Conservation (phyloP, 2,888 invertebrate genomes). For the Nesidiocoris tenuis region DNA sequence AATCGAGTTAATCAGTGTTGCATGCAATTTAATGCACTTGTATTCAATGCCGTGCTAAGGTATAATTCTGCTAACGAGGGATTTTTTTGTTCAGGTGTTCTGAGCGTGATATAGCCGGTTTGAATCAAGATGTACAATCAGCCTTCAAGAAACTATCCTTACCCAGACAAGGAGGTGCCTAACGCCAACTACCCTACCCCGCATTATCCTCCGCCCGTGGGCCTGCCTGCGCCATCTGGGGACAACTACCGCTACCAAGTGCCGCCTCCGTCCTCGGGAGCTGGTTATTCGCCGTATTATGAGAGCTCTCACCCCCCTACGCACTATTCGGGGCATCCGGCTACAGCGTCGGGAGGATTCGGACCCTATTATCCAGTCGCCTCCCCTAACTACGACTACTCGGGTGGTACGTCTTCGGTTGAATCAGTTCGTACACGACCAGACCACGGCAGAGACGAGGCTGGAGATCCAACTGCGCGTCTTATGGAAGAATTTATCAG, state of each 20-base stretch:
- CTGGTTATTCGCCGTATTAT: background rate
- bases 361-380: background rate
- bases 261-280: background rate
- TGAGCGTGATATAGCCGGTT: too few relatives aligned
- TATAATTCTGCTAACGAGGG: too few relatives aligned
- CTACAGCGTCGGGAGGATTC: too few relatives aligned
- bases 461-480: background rate
- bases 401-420: too few relatives aligned
- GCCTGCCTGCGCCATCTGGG: background rate
- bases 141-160: background rate
- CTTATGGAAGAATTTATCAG: slow-evolving; percentile 16
- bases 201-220: background rate
- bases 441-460: background rate
- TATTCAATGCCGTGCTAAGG: too few relatives aligned
- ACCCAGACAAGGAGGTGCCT: background rate
- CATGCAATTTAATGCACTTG: too few relatives aligned
- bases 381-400: background rate
- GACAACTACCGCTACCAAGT: background rate
- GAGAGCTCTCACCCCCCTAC: background rate
- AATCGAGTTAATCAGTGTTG: too few relatives aligned
- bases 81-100: too few relatives aligned
- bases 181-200: background rate
- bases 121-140: background rate
- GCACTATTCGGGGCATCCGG: background rate
- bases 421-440: background rate